Conservation (phyloP, 2,113 vertebrate species). For the Hypocryptadius cinnamomeus region DNA sequence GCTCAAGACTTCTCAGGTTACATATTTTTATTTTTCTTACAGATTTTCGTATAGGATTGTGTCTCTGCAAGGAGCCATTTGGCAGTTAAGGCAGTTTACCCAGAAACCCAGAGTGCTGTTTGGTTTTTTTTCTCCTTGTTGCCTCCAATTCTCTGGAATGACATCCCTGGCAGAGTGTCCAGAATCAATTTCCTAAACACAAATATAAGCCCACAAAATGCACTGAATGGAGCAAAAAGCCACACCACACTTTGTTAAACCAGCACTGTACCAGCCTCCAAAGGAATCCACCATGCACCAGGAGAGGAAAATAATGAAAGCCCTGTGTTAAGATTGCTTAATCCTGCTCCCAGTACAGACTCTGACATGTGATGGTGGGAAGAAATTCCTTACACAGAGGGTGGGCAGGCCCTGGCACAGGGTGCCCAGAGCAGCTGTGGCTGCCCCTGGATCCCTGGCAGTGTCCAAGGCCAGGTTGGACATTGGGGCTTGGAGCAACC, state of each 20-base stretch:
- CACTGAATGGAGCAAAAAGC: neutral
- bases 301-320: neutral
- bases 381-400: neutral
- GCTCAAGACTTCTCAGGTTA: neutral
- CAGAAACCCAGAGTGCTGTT: neutral
- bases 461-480: neutral
- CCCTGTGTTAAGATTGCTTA: neutral
- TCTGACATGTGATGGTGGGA: neutral
- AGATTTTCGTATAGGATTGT: neutral
- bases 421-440: neutral
- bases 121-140: neutral
- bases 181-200: neutral
- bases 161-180: neutral
- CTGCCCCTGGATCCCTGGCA: neutral
- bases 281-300: neutral
- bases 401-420: neutral
- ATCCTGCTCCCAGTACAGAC: neutral
- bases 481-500: rapidly evolving
- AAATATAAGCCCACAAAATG: neutral
- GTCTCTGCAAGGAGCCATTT: neutral
- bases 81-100: neutral
- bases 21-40: neutral
- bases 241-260: neutral
- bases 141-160: neutral
- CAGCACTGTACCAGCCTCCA: neutral